These are phyloP conservation scores for Pelobates fuscus DNA, from an alignment of 2,113 vertebrate species.

Conservation along the genomic window DNA sequence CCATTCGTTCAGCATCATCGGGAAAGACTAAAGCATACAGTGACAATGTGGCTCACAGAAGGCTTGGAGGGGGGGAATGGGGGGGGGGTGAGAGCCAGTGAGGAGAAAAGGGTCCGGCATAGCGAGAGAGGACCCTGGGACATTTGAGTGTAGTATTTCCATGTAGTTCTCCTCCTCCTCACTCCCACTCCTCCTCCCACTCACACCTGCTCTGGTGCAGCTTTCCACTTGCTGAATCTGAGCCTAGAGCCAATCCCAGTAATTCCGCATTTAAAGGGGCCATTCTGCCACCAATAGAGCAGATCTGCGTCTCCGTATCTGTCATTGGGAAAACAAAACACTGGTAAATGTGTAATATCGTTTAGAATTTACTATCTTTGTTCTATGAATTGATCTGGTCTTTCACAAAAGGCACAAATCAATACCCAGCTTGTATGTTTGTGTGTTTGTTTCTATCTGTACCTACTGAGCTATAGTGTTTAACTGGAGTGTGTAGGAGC, in stretches of 20 bases:
- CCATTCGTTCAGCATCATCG: neutral
- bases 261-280: constrained; percentile 30
- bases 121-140: constrained; percentile 33
- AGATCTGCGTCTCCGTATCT: neutral
- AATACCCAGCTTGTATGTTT: too few species aligned
- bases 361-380: too few species aligned
- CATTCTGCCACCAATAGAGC: neutral
- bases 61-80: neutral
- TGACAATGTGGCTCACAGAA: neutral
- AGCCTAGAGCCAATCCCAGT: constrained; percentile 28
- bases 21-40: neutral
- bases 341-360: too few species aligned
- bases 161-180: constrained; percentile 33
- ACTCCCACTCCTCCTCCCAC: constrained; percentile 36
- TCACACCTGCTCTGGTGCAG: constrained; percentile 49
- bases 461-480: too few species aligned
- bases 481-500: too few species aligned
- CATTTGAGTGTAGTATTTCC: constrained; percentile 45
- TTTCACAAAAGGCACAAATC: too few species aligned
- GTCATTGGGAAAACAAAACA: neutral
- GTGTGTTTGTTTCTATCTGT: too few species aligned
- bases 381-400: too few species aligned
- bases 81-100: constrained; percentile 5
- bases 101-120: constrained; percentile 24
- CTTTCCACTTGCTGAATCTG: constrained; percentile 44